Conservation (phyloP, 1,140 invertebrate species). For the Drusus annulatus region DNA sequence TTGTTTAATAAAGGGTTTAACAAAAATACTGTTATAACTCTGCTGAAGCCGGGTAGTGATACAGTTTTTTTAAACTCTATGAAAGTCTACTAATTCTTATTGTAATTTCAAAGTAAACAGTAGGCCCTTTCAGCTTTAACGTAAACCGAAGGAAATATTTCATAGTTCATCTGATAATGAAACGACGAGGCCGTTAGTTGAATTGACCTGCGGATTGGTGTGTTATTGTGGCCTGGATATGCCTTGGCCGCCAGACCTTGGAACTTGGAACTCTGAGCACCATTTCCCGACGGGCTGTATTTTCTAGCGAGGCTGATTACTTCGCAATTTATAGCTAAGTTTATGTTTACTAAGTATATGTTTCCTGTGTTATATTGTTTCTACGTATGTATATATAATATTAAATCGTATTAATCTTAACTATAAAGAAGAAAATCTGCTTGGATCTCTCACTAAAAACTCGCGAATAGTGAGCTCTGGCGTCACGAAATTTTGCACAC, state of each 20-base stretch:
- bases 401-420: neutral
- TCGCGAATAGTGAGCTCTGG: too few species aligned
- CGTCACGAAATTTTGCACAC: too few species aligned
- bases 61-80: too few species aligned
- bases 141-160: neutral
- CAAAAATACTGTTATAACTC: too few species aligned
- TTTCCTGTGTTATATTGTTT: neutral
- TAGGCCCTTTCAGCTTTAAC: neutral
- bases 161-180: conserved; percentile 4
- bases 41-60: too few species aligned
- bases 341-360: neutral
- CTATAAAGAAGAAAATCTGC: neutral
- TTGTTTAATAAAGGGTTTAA: too few species aligned
- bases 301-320: neutral
- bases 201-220: neutral
- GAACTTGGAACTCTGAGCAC: neutral
- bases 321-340: neutral
- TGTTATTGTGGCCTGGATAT: neutral
- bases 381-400: neutral
- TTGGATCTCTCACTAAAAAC: too few species aligned
- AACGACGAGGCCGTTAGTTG: conserved; percentile 11
- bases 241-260: neutral
- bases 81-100: too few species aligned
- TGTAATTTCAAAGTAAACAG: neutral
- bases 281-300: neutral